These are phyloP conservation scores for Gambusia yucatana DNA, from an alignment of 2,797 vertebrate species.

Conservation along the genomic window DNA sequence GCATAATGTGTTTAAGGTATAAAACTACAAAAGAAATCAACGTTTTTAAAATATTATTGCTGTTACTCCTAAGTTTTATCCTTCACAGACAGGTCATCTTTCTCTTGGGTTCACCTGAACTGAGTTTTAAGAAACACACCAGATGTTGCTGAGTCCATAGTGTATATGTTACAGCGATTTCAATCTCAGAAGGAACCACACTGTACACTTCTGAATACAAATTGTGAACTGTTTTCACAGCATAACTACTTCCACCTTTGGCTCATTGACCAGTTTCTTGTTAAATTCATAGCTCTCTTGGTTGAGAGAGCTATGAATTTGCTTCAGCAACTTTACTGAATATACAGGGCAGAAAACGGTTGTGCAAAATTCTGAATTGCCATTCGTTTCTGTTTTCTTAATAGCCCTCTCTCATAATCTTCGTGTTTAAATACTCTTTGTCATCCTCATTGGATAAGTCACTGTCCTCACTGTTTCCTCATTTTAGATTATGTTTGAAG, in stretches of 20 bases:
- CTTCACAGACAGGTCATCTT: not conserved
- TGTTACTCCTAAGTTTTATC: not conserved
- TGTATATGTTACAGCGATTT: too few species aligned
- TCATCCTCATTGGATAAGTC: not conserved
- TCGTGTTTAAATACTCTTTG: conserved; percentile 3
- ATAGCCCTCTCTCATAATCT: conserved; percentile 30
- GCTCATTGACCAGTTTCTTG: conserved; percentile 33
- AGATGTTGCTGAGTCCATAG: not conserved
- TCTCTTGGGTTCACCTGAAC: not conserved
- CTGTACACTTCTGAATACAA: not conserved
- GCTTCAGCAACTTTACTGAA: conserved; percentile 40
- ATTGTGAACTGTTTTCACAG: conserved; percentile 18
- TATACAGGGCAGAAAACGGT: conserved; percentile 17
- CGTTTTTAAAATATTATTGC: not conserved
- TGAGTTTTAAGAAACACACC: not conserved
- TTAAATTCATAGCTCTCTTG: conserved; percentile 26
- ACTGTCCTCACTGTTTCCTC: conserved; percentile 2
- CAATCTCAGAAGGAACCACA: not conserved
- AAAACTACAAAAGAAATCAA: not conserved
- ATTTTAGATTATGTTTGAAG: conserved; percentile 17
- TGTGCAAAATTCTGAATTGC: conserved; percentile 25
- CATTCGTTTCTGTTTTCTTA: conserved; percentile 27
- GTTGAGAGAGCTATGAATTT: conserved; percentile 1
- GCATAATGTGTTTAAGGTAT: not conserved
- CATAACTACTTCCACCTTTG: conserved; percentile 23